phyloP scores from a whole-genome alignment of 2,888 invertebrate species.

The Cantharis flavilabris region DNA sequence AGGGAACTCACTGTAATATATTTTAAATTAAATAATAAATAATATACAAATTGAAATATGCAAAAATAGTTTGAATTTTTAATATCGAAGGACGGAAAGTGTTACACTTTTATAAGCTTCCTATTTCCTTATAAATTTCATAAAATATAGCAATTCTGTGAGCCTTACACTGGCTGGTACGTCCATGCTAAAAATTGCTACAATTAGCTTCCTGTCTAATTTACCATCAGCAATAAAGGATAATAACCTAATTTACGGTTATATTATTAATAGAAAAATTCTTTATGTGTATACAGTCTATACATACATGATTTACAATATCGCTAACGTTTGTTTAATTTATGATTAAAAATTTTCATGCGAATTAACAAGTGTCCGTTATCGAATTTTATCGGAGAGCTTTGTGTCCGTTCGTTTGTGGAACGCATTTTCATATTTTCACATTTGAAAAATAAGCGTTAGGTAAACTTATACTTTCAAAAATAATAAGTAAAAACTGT shows the following conservation, averaged over 20 bases:
- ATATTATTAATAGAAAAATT: neutral
- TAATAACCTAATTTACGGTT: conserved; percentile 27
- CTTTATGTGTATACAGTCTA: neutral
- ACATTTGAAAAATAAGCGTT: neutral
- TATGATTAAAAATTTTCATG: conserved; percentile 26
- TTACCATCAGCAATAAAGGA: conserved; percentile 28
- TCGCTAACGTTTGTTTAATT: neutral
- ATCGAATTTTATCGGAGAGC: conserved; percentile 35
- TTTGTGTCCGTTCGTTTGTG: neutral
- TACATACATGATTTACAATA: neutral
- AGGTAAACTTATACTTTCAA: neutral
- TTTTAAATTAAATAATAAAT: neutral
- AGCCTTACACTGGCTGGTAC: conserved; percentile 28
- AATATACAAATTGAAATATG: neutral
- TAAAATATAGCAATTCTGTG: conserved; percentile 17
- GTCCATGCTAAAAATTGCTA: conserved; percentile 26
- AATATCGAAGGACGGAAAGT: neutral
- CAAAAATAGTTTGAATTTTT: conserved; percentile 2
- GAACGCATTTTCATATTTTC: neutral
- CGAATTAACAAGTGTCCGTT: conserved; percentile 40
- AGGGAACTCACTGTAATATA: neutral
- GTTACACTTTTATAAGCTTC: conserved; percentile 13
- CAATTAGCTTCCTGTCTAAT: conserved; percentile 28
- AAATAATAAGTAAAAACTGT: neutral
- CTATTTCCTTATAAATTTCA: conserved; percentile 13